Evolutionary conservation across 2,888 invertebrate species (phyloP).

Genomic region (Dromius quadrimaculatus): DNA sequence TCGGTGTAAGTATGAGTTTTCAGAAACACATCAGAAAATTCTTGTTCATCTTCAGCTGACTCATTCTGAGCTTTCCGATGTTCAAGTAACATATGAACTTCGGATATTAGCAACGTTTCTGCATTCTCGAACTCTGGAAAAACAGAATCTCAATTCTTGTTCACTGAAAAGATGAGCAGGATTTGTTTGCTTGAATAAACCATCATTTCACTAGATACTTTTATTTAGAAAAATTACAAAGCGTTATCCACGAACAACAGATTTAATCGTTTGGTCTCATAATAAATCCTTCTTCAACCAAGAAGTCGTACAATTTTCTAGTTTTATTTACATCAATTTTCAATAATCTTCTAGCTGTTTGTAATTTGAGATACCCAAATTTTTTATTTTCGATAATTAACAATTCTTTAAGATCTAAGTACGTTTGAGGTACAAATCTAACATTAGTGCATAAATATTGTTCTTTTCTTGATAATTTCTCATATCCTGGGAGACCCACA

Average conservation of each 20-base stretch:
- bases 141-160: neutral
- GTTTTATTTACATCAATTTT: conserved; percentile 97
- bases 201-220: neutral
- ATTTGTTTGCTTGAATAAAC: neutral
- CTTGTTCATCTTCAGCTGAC: conserved; percentile 97
- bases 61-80: conserved; percentile 98
- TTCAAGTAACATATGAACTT: conserved; percentile 95
- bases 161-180: neutral
- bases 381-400: conserved; percentile 83
- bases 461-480: conserved; percentile 78
- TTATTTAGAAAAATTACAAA: conserved; percentile 30
- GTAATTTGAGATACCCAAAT: conserved; percentile 78
- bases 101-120: conserved; percentile 95
- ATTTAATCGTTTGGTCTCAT: conserved; percentile 67
- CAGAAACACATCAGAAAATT: conserved; percentile 98
- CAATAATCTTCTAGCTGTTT: conserved; percentile 84
- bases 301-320: conserved; percentile 85
- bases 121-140: conserved; percentile 96
- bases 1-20: conserved; percentile 97
- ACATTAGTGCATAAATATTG: conserved; percentile 81
- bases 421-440: conserved; percentile 82
- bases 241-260: conserved; percentile 3
- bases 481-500: conserved; percentile 82
- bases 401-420: conserved; percentile 81
- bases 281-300: conserved; percentile 79